phyloP scores from a whole-genome alignment of 2,888 invertebrate species.

The Argyresthia goedartella region DNA sequence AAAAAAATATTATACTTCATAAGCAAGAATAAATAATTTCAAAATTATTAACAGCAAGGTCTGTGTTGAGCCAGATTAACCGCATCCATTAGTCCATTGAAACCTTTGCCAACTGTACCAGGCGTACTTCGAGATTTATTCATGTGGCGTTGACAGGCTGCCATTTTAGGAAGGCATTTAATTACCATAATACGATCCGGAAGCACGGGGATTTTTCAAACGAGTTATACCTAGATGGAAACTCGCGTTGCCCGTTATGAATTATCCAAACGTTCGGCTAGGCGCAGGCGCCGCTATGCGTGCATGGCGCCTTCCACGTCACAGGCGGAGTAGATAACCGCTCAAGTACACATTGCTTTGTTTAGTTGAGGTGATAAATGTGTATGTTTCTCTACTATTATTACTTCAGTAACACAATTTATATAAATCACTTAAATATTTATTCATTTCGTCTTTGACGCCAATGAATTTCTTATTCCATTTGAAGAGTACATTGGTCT shows the following conservation, averaged over 20 bases:
- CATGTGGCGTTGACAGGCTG: slow-evolving; percentile 15
- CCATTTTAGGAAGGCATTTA: slow-evolving; percentile 35
- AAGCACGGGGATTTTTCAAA: slow-evolving; percentile 30
- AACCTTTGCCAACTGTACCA: too few relatives aligned
- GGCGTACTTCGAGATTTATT: background rate
- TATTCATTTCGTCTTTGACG: too few relatives aligned
- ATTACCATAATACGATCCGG: slow-evolving; percentile 34
- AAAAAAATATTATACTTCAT: too few relatives aligned
- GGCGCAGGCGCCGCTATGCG: slow-evolving; percentile 27
- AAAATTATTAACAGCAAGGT: too few relatives aligned
- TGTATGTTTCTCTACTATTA: background rate
- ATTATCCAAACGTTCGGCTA: slow-evolving; percentile 48
- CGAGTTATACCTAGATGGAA: slow-evolving; percentile 25
- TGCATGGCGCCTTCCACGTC: slow-evolving; percentile 29
- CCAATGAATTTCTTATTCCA: too few relatives aligned
- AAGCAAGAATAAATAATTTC: too few relatives aligned
- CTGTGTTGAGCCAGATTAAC: too few relatives aligned
- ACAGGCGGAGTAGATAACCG: background rate
- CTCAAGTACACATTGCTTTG: slow-evolving; percentile 1
- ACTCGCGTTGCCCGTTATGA: slow-evolving; percentile 50
- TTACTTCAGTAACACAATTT: too few relatives aligned
- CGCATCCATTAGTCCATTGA: too few relatives aligned
- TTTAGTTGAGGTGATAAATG: background rate
- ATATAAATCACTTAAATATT: too few relatives aligned
- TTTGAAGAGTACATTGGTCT: too few relatives aligned